phyloP scores from a whole-genome alignment of 2,888 invertebrate genomes.

The Escarpia spicata region DNA sequence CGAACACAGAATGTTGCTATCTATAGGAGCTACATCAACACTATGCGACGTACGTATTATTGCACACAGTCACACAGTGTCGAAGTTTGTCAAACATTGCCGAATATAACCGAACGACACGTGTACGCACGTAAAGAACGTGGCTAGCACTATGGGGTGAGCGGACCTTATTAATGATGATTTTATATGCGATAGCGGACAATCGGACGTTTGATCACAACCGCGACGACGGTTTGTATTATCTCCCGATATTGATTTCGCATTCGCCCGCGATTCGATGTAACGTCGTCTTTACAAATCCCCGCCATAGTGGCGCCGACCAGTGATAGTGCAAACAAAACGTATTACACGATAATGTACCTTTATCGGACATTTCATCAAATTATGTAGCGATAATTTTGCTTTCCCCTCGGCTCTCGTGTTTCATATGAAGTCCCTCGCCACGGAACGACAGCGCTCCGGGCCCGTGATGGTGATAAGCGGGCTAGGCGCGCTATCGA shows the following conservation, averaged over 20 bases:
- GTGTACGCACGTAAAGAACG: not conserved
- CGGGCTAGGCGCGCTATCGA: not conserved
- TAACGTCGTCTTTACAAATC: not conserved
- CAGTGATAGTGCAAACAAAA: not conserved
- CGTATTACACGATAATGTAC: conserved; percentile 16
- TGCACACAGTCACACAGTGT: not conserved
- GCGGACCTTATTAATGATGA: not conserved
- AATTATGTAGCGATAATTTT: not conserved
- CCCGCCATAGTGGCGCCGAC: not conserved
- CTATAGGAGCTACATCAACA: no score
- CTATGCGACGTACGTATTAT: no score
- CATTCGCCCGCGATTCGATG: not conserved
- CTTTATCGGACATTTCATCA: conserved; percentile 16
- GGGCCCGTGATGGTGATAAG: not conserved
- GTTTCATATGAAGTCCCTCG: not conserved
- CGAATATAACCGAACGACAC: conserved; percentile 1
- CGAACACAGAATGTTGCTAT: no score
- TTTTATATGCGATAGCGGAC: conserved; percentile 16
- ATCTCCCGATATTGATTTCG: conserved; percentile 1
- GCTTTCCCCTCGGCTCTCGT: conserved; percentile 16
- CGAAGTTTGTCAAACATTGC: not conserved
- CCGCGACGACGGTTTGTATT: not conserved
- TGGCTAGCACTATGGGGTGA: not conserved
- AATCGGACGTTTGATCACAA: not conserved
- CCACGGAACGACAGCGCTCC: not conserved